phyloP scores from a whole-genome alignment of 2,797 vertebrate genomes.

The Tokudaia muenninki region DNA sequence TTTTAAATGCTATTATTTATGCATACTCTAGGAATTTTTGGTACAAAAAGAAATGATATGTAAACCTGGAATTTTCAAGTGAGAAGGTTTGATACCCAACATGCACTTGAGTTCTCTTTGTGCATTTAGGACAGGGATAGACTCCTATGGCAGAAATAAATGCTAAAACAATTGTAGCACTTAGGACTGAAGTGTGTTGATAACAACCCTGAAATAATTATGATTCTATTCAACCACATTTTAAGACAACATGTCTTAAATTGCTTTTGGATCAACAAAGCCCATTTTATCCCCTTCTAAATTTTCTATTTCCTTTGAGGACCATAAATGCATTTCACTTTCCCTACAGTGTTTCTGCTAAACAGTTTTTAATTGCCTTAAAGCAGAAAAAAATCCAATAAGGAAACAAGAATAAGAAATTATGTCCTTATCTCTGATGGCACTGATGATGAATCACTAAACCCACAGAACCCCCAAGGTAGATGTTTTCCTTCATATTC shows the following conservation, averaged over 20 bases:
- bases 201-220: slow-evolving; percentile 45
- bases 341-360: slow-evolving; percentile 18
- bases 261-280: slow-evolving; percentile 54
- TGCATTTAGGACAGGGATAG: not conserved
- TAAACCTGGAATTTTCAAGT: not conserved
- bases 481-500: not conserved
- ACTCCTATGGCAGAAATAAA: not conserved
- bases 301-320: slow-evolving; percentile 41
- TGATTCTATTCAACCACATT: not conserved
- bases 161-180: not conserved
- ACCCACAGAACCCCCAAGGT: not conserved
- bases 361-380: slow-evolving; percentile 63
- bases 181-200: not conserved
- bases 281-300: slow-evolving; percentile 44
- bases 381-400: slow-evolving; percentile 6
- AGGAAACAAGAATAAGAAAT: slow-evolving; percentile 11
- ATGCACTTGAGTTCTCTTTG: not conserved
- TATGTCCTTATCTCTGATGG: slow-evolving; percentile 5
- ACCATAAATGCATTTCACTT: slow-evolving; percentile 23
- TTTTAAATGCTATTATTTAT: not conserved
- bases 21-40: not conserved
- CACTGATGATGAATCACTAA: not conserved
- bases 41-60: not conserved
- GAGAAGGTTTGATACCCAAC: not conserved
- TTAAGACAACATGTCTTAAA: not conserved